Percentiles rank a stretch among this genome's conserved stretches.
Evolutionary conservation across 2,888 invertebrate genomes (phyloP).

Genomic region (Halictus ligatus): DNA sequence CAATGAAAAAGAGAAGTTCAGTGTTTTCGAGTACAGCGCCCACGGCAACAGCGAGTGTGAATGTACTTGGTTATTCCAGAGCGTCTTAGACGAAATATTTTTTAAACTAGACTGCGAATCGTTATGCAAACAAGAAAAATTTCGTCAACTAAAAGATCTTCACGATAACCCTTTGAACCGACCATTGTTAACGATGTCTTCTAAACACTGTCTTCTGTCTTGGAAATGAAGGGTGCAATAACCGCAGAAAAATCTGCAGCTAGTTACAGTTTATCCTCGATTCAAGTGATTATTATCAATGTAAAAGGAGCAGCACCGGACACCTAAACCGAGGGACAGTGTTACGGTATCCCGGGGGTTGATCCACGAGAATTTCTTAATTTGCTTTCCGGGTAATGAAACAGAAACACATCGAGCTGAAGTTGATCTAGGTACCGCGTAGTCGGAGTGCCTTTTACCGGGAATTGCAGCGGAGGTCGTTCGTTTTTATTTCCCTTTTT

Average conservation of each 20-base stretch:
- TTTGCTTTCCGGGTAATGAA: background rate
- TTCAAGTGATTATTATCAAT: background rate
- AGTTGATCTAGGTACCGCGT: background rate
- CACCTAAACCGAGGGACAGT: no score
- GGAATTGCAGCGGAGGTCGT: background rate
- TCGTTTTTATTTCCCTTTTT: background rate
- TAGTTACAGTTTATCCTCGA: background rate
- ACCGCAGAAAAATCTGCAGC: background rate
- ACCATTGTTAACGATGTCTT: no score
- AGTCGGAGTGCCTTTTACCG: background rate
- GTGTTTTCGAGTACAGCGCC: background rate
- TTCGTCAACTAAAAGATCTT: background rate
- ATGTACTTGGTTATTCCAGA: background rate
- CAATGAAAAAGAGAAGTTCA: background rate
- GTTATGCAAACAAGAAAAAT: background rate
- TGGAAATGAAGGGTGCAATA: background rate
- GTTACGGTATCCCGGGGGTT: background rate
- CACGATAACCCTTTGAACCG: no score
- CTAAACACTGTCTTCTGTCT: background rate
- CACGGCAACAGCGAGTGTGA: background rate
- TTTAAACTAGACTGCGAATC: background rate
- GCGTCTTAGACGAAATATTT: background rate
- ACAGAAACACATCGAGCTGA: background rate
- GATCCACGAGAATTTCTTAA: background rate
- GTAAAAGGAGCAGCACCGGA: background rate